Percentiles rank a stretch among this genome's conserved stretches.
phyloP scores from a whole-genome alignment of 2,888 invertebrate species.

The Machimus atricapillus region DNA sequence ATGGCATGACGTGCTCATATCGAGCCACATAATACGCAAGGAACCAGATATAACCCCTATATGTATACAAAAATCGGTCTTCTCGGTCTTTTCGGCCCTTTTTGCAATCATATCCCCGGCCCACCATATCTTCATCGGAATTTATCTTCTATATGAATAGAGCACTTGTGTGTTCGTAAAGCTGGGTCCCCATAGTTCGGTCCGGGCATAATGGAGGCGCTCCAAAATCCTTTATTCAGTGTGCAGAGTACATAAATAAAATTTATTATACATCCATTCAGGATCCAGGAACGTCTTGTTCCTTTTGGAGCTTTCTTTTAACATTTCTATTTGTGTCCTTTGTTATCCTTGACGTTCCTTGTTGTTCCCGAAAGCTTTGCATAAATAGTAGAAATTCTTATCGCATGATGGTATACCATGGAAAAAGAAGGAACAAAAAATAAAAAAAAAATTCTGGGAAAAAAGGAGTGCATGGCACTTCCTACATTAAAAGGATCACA shows the following conservation, averaged over 20 bases:
- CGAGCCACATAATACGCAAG: slow-evolving; percentile 16
- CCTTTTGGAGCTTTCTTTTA: slow-evolving; percentile 36
- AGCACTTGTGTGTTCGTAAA: neutral
- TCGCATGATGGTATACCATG: slow-evolving; percentile 17
- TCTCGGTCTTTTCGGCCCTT: neutral
- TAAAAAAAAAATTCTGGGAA: neutral
- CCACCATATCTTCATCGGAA: slow-evolving; percentile 8
- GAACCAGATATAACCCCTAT: neutral
- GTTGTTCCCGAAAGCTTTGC: slow-evolving; percentile 45
- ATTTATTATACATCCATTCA: slow-evolving; percentile 32
- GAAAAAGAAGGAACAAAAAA: neutral
- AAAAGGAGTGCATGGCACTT: slow-evolving; percentile 19
- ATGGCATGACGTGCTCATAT: slow-evolving; percentile 9
- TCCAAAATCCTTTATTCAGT: slow-evolving; percentile 38
- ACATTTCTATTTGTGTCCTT: slow-evolving; percentile 43
- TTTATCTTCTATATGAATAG: slow-evolving; percentile 8
- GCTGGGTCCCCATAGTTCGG: neutral
- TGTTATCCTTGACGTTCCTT: slow-evolving; percentile 40
- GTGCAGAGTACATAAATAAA: slow-evolving; percentile 38
- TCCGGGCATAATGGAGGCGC: slow-evolving; percentile 11
- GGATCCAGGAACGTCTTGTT: slow-evolving; percentile 20
- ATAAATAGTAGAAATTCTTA: slow-evolving; percentile 44
- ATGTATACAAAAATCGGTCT: neutral
- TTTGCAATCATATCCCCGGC: slow-evolving; percentile 21
- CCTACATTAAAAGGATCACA: slow-evolving; percentile 38